Percentiles rank a stretch among this genome's conserved stretches.
Evolutionary conservation across 2,113 vertebrate species (phyloP).

Genomic region (Microcebus ravelobensis): DNA sequence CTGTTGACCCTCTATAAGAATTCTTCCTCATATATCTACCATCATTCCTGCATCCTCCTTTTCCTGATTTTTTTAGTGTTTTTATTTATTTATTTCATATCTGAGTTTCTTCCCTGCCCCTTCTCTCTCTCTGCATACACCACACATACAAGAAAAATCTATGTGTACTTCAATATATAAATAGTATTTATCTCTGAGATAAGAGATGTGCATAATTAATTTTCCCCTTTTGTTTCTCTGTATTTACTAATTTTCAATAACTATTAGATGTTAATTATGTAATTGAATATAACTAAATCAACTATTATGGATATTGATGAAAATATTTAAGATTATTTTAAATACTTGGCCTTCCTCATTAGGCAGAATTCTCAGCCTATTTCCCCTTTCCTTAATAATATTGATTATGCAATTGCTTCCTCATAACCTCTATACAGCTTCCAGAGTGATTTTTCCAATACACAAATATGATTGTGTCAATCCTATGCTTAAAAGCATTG

Average conservation of each 20-base stretch:
- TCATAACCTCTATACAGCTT: not conserved
- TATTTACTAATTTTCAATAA: not conserved
- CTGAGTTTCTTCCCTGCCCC: not conserved
- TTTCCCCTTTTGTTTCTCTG: not conserved
- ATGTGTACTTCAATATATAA: not conserved
- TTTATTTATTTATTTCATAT: not conserved
- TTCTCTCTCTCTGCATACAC: not conserved
- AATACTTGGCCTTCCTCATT: not conserved
- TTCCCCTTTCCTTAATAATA: not conserved
- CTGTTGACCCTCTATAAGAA: not conserved
- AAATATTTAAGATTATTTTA: not conserved
- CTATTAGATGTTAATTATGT: not conserved
- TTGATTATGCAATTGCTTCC: not conserved
- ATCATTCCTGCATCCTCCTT: not conserved
- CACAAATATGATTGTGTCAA: not conserved
- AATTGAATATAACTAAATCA: not conserved
- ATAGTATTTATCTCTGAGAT: not conserved
- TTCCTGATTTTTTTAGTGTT: not conserved
- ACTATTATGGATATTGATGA: not conserved
- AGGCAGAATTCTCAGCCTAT: not conserved
- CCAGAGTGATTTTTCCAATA: slow-evolving; percentile 5
- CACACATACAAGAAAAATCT: not conserved
- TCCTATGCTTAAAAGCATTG: not conserved
- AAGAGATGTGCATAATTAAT: not conserved
- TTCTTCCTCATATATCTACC: not conserved